These are phyloP conservation scores for Microchrysa polita DNA, from an alignment of 2,888 invertebrate genomes.

Conservation along the genomic window DNA sequence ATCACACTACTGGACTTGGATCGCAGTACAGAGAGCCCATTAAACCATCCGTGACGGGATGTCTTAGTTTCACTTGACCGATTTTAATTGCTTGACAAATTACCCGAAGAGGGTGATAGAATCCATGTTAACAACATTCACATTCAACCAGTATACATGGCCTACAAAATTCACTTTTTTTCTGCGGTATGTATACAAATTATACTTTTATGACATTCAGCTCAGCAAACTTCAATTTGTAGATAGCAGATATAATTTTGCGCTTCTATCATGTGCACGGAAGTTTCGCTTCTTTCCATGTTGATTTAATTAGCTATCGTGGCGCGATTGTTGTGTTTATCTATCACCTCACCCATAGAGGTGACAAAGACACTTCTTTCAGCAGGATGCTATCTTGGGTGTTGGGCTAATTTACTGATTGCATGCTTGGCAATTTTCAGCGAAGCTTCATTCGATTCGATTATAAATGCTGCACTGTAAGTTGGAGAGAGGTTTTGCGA, in stretches of 20 bases:
- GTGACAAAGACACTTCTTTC: slow-evolving; percentile 25
- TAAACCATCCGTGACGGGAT: slow-evolving; percentile 27
- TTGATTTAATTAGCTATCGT: slow-evolving; percentile 19
- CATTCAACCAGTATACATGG: not conserved
- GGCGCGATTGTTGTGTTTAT: slow-evolving; percentile 9
- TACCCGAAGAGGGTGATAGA: slow-evolving; percentile 20
- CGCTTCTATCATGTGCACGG: not conserved
- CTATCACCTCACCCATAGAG: slow-evolving; percentile 1
- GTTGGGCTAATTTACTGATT: slow-evolving; percentile 35
- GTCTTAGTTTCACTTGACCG: slow-evolving; percentile 40
- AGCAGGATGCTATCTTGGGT: slow-evolving; percentile 28
- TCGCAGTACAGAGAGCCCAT: not conserved
- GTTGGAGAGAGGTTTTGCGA: not conserved
- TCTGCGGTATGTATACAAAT: too few relatives aligned
- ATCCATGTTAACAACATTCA: slow-evolving; percentile 2
- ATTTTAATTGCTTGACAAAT: slow-evolving; percentile 41
- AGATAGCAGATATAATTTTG: not conserved
- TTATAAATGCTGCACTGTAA: too few relatives aligned
- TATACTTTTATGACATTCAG: slow-evolving; percentile 9
- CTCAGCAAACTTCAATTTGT: not conserved
- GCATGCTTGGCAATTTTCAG: slow-evolving; percentile 29
- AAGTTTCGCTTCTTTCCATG: not conserved
- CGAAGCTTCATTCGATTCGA: not conserved
- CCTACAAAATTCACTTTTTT: not conserved
- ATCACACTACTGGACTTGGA: too few relatives aligned